Percentiles rank a stretch among this genome's conserved stretches.
phyloP scores from a whole-genome alignment of 2,113 vertebrate genomes.

The Tretioscincus oriximinensis region DNA sequence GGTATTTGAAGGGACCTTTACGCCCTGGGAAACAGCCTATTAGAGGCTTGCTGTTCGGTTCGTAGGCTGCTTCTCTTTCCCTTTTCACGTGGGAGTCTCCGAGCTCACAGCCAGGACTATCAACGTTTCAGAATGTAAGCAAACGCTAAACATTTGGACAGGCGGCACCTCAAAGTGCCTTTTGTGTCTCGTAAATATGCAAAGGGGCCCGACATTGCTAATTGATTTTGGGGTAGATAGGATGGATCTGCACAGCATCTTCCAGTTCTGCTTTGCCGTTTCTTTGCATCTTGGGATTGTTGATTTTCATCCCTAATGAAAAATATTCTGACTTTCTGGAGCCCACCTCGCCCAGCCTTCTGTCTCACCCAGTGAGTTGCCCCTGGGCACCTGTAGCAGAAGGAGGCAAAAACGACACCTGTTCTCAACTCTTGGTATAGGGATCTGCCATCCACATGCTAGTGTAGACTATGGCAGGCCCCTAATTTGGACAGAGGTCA shows the following conservation, averaged over 20 bases:
- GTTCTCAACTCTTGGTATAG: no score
- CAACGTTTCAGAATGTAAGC: constrained; percentile 9
- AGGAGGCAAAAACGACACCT: no score
- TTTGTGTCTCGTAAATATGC: not conserved
- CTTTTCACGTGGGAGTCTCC: constrained; percentile 14
- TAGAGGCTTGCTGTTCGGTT: not conserved
- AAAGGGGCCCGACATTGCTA: not conserved
- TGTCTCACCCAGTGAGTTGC: not conserved
- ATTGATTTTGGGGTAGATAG: not conserved
- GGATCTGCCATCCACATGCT: no score
- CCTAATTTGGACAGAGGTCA: no score
- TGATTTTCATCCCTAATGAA: not conserved
- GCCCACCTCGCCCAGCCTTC: not conserved
- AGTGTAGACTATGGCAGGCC: no score
- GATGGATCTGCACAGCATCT: not conserved
- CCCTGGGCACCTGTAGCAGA: no score
- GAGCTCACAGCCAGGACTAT: not conserved
- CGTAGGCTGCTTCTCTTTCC: constrained; percentile 13
- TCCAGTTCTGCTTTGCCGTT: not conserved
- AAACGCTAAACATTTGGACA: not conserved
- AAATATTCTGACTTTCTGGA: constrained; percentile 4
- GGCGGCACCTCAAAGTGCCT: not conserved
- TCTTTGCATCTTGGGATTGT: not conserved
- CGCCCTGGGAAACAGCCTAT: constrained; percentile 6
- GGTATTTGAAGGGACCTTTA: constrained; percentile 12